Percentiles rank a stretch among this genome's conserved stretches.
Conservation (phyloP, 2,888 invertebrate species). For the Dolichopus griseipennis region DNA sequence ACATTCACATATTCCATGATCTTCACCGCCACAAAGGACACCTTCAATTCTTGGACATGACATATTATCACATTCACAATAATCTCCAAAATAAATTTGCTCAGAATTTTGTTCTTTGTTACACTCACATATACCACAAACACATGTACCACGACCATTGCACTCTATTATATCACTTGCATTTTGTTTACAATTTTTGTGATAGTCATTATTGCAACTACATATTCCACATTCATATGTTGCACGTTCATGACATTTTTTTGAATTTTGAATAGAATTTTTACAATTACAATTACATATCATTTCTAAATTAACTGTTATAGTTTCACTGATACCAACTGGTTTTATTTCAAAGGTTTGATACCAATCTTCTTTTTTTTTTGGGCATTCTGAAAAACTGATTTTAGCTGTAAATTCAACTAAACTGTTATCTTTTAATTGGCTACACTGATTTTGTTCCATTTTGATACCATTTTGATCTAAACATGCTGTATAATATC, state of each 20-base stretch:
- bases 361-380: constrained; percentile 63
- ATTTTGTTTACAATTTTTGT: constrained; percentile 42
- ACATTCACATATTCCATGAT: constrained; percentile 74
- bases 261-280: constrained; percentile 45
- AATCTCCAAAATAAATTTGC: constrained; percentile 58
- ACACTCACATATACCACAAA: constrained; percentile 67
- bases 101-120: constrained; percentile 48
- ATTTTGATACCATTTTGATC: constrained; percentile 44
- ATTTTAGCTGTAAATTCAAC: constrained; percentile 67
- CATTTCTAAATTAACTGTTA: constrained; percentile 75
- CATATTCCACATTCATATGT: constrained; percentile 80
- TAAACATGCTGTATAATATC: constrained; percentile 67
- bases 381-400: constrained; percentile 71
- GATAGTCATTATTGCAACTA: constrained; percentile 53
- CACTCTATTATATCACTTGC: constrained; percentile 51
- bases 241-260: constrained; percentile 58
- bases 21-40: constrained; percentile 61
- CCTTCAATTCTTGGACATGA: constrained; percentile 75
- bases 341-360: constrained; percentile 79
- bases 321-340: constrained; percentile 78
- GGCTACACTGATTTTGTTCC: constrained; percentile 69
- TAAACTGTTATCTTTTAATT: constrained; percentile 73
- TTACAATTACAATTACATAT: constrained; percentile 89
- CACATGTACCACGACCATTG: constrained; percentile 62
- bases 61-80: constrained; percentile 89